Base-by-base conservation (phyloP, 1,140 invertebrate genomes). In the Nebria ingens region DNA sequence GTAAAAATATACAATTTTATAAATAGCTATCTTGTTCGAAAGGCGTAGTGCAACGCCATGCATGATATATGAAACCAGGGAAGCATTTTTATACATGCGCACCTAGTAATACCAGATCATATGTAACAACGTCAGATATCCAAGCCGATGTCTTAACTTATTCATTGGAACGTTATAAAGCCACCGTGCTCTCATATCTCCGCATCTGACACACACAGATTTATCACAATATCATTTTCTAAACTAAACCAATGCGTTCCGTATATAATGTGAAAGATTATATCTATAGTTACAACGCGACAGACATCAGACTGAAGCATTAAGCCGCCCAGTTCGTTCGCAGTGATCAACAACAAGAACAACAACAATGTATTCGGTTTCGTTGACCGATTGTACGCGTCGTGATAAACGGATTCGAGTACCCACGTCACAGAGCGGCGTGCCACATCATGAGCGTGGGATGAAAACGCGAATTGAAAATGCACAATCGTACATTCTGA, bases 251-350 rank as follows among this genome's bases (percentile, higher is more conserved):
- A 12, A 17, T 17, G 40, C 40, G 9, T 45, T 45, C 40, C 17
- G n/a, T n/a, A n/a, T 45, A 45, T 45, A 45, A 45, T 45, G 40
- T 45, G 40, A 45, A 45, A 45, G 40, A 45, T 45, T 45, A 45
- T 45, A 45, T 45, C 40, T 45, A 4, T n/a, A n/a, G n/a, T n/a
- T n/a, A n/a, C n/a, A n/a, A 45, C 17, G 17, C 40, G 40, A 17
- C 40, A 45, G 40, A 45, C 40, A 45, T 45, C 40, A 45, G 40
- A 11, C 40, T 9, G 40, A n/a, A n/a, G n/a, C 40, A 45, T 45
- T 45, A 45, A 45, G 40, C 17, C 40, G 40, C 6, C 40, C 40
- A 45, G 17, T 3, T 45, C 40, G 9, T 9, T 45, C 40, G 4
- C 40, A 17, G 40, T 45, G 40, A 6, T 29, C 25, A 29, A 29